These are phyloP conservation scores for Sarcophaga peregrina DNA, from an alignment of 1,140 invertebrate genomes.

Conservation along the genomic window DNA sequence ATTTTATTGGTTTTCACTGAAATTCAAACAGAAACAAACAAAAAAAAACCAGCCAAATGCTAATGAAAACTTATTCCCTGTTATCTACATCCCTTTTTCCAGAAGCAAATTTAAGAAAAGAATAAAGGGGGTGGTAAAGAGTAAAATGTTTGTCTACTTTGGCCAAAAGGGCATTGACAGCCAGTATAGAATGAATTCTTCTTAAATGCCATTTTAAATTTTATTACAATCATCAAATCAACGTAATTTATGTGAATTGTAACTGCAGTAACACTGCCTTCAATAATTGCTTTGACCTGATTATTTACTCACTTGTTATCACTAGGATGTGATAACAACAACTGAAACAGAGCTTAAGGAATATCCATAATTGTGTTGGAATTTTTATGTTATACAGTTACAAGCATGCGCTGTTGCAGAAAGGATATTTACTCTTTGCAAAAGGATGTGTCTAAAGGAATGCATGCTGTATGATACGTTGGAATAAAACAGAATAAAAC, in stretches of 20 bases:
- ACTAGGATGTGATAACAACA: neutral
- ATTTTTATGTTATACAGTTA: neutral
- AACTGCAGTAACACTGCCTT: neutral
- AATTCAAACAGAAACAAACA: too few relatives aligned
- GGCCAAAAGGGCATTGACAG: too few relatives aligned
- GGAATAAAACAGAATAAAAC: neutral
- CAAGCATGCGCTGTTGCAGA: neutral
- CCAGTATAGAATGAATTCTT: too few relatives aligned
- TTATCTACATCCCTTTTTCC: too few relatives aligned
- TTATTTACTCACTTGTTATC: conserved; percentile 18
- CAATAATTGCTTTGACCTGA: neutral
- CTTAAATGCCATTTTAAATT: too few relatives aligned
- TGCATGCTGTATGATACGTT: neutral
- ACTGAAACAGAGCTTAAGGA: neutral
- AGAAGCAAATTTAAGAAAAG: too few relatives aligned
- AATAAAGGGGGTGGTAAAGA: too few relatives aligned
- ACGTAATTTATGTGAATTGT: neutral
- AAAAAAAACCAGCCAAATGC: too few relatives aligned
- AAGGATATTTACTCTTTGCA: neutral
- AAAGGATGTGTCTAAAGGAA: neutral
- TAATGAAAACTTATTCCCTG: too few relatives aligned
- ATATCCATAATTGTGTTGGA: neutral
- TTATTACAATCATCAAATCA: neutral
- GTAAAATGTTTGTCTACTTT: too few relatives aligned
- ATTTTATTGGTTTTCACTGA: too few relatives aligned